These are phyloP conservation scores for Hiodon alosoides DNA, from an alignment of 2,113 vertebrate genomes.

Conservation along the genomic window DNA sequence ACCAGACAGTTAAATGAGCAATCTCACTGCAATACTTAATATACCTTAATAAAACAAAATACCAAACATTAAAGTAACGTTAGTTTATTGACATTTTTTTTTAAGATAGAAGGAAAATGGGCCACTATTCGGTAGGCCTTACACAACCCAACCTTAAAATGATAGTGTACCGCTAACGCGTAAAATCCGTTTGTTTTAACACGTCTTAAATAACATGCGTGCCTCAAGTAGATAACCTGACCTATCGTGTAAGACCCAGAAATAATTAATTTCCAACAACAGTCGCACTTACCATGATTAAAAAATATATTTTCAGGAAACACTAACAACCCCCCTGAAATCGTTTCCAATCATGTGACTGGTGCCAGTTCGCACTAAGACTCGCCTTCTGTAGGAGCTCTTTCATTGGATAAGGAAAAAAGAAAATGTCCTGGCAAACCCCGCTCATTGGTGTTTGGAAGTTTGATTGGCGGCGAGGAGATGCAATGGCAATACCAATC, in stretches of 20 bases:
- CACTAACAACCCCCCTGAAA: conserved; percentile 28
- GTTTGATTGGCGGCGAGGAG: background rate
- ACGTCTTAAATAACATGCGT: background rate
- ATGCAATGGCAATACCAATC: background rate
- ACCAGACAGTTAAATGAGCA: no score
- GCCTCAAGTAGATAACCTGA: background rate
- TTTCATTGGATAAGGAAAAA: conserved; percentile 14
- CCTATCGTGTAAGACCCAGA: background rate
- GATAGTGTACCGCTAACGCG: background rate
- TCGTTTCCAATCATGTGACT: conserved; percentile 59
- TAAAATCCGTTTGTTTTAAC: background rate
- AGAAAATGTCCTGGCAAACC: background rate
- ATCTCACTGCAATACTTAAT: no score
- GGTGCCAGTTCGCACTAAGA: conserved; percentile 5
- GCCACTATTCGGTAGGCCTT: background rate
- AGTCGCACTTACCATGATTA: conserved; percentile 57
- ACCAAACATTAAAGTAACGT: background rate
- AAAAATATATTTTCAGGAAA: conserved; percentile 38
- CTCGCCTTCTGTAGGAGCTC: conserved; percentile 1
- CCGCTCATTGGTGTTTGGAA: background rate
- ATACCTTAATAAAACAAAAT: background rate
- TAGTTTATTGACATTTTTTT: background rate
- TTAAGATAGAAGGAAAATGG: background rate
- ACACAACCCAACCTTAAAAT: background rate
- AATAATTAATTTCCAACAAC: background rate